Conservation (phyloP, 2,888 invertebrate species). For the Deilephila porcellus region DNA sequence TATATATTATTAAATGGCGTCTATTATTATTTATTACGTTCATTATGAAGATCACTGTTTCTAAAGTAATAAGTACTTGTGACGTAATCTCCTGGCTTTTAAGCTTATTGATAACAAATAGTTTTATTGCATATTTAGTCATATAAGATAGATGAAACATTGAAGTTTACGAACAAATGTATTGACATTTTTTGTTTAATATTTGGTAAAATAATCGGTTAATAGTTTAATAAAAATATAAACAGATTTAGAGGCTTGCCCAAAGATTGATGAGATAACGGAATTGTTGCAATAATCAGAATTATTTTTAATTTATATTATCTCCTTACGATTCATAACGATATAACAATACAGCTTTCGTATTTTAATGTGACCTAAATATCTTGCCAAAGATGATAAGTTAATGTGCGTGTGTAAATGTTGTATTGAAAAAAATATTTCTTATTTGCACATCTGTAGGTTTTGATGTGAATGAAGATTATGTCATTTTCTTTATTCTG, state of each 20-base stretch:
- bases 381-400: conserved; percentile 5
- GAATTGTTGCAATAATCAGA: neutral
- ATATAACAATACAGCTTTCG: neutral
- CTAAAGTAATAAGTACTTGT: neutral
- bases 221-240: neutral
- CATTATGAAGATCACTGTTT: too few relatives aligned
- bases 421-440: neutral
- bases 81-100: conserved; percentile 1
- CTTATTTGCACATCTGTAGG: neutral
- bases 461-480: neutral
- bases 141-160: neutral
- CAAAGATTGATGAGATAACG: conserved; percentile 8
- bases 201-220: too few relatives aligned
- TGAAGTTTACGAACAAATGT: neutral
- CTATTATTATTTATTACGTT: too few relatives aligned
- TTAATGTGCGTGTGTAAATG: neutral
- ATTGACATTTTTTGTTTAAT: neutral
- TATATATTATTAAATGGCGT: too few relatives aligned
- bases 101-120: neutral
- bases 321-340: too few relatives aligned
- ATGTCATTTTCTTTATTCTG: conserved; percentile 20
- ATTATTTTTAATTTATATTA: neutral
- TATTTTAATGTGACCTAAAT: neutral
- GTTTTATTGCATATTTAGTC: neutral
- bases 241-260: neutral